Conservation (phyloP, 1,140 invertebrate species). For the Popillia japonica region DNA sequence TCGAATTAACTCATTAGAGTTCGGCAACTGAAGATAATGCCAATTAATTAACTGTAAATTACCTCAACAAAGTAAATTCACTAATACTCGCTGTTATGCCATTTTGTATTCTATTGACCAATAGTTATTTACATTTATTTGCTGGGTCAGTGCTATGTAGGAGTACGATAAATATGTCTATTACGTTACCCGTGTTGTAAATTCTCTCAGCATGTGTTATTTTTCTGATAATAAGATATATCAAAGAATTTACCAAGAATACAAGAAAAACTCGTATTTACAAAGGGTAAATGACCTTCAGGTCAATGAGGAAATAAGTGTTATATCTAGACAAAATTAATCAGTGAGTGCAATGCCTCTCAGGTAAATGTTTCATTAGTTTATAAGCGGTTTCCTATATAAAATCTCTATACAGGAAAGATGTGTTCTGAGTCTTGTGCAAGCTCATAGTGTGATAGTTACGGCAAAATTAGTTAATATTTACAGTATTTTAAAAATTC, state of each 20-base stretch:
- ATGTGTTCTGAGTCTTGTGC: neutral
- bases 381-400: neutral
- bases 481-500: no score
- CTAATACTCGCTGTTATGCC: no score
- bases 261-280: neutral
- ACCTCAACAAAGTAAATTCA: no score
- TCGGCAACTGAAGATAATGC: no score
- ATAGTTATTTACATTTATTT: no score
- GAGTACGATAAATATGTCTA: no score
- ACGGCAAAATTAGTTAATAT: no score
- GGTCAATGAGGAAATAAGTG: neutral
- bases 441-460: no score
- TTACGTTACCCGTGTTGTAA: neutral
- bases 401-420: neutral
- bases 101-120: no score
- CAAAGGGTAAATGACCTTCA: conserved; percentile 3
- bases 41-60: no score
- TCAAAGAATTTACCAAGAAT: neutral
- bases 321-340: neutral
- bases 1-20: no score
- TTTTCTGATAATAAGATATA: neutral
- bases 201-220: neutral
- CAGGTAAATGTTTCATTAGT: neutral
- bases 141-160: no score
- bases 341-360: neutral